These are phyloP conservation scores for Caradrina kadenii DNA, from an alignment of 2,888 invertebrate genomes.

Conservation along the genomic window DNA sequence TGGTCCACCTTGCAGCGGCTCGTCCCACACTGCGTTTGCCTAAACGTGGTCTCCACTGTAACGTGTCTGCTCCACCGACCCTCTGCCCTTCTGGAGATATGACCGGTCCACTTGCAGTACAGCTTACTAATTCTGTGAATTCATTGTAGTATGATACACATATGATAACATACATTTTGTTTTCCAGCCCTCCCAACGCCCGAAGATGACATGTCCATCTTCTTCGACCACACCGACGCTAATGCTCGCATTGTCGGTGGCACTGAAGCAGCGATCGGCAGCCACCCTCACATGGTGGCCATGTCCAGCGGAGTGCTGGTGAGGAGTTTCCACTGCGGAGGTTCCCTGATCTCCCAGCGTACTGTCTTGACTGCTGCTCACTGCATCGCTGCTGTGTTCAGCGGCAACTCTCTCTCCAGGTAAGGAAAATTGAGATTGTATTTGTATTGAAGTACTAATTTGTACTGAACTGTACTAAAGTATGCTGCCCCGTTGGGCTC, in stretches of 20 bases:
- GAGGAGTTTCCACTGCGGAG: constrained; percentile 77
- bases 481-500: too few species aligned
- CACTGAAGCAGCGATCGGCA: constrained; percentile 66
- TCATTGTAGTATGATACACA: too few species aligned
- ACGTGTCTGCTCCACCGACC: too few species aligned
- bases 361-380: constrained; percentile 82
- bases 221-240: constrained; percentile 73
- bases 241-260: constrained; percentile 80
- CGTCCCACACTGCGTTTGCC: too few species aligned
- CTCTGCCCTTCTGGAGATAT: too few species aligned
- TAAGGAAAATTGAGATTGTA: constrained; percentile 13
- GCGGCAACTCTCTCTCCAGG: constrained; percentile 36
- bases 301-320: constrained; percentile 69
- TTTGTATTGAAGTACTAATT: too few species aligned
- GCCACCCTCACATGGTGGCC: constrained; percentile 78
- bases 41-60: too few species aligned
- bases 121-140: too few species aligned
- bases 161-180: not conserved
- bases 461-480: too few species aligned
- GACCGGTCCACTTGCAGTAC: too few species aligned
- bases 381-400: constrained; percentile 70
- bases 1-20: too few species aligned
- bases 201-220: constrained; percentile 66
- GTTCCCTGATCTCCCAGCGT: constrained; percentile 71
- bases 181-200: constrained; percentile 76